Evolutionary conservation across 2,113 vertebrate genomes (phyloP), one percentile per base, ranked within the genome.

Genomic region (Gnathonemus echidnorhynchus): DNA sequence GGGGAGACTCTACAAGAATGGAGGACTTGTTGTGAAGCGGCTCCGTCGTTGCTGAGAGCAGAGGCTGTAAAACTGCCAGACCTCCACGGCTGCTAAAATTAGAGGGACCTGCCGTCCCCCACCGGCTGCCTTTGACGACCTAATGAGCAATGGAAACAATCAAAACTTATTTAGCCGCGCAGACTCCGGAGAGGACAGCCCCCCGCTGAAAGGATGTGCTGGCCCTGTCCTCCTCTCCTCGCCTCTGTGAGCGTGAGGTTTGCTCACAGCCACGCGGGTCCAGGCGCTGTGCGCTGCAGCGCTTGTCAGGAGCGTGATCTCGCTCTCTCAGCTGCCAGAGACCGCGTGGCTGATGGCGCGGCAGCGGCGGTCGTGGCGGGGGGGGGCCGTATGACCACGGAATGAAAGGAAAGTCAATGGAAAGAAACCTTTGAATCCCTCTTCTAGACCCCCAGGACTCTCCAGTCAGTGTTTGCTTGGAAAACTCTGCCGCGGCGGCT

Each of bases 1-100:
- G 87, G 95, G 92, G 94, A 95, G 93, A 95, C 94, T 86, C 91
- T 93, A 85, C 92, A 95, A 95, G 96, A 95, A 95, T 93, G 94
- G 92, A 92, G 90, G 93, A 94, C 93, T 95, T 95, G 95, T 94
- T 93, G 94, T 95, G 96, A 96, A 42, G 31, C 94, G 93, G 93
- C 91, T 90, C 84, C 80, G 53, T 85, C 45, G 45, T 86, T 92
- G 83, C 91, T 88, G 9, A 45, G 89, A 89, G 88, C 56, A 88
- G 74, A 91, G 89, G 90, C 90, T 95, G 93, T 95, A 94, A 94
- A 94, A 93, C 90, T 94, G 90, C 93, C 94, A 95, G 91, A 89
- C 93, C 86, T 90, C 92, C 92, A 88, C 31, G 93, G 90, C 92
- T 90, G 92, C 89, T 92, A 45, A 92, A 90, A 58, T 89, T 86